These are phyloP conservation scores for Morbakka virulenta DNA, from an alignment of 30 jellyfish, hydroid and myxozoan genomes.

Conservation along the genomic window DNA sequence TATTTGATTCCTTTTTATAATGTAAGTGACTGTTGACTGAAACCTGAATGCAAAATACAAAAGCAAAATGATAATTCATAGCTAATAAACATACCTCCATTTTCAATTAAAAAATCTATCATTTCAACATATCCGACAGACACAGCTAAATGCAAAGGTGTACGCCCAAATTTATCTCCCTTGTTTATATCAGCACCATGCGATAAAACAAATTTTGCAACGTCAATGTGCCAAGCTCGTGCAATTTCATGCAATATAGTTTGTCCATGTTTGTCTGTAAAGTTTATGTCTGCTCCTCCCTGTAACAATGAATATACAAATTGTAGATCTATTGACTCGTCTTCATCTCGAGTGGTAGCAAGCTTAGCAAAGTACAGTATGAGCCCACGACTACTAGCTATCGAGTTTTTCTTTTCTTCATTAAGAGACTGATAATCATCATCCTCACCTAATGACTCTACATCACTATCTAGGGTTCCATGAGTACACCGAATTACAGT, in stretches of 20 bases:
- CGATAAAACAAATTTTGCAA: slow-evolving; percentile 60
- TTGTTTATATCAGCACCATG: slow-evolving; percentile 75
- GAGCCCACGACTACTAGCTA: slow-evolving; percentile 77
- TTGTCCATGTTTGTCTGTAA: slow-evolving; percentile 78
- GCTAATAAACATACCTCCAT: slow-evolving; percentile 57
- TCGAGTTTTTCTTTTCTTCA: slow-evolving; percentile 33
- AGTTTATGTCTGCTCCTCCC: slow-evolving; percentile 81
- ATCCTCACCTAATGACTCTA: slow-evolving; percentile 74
- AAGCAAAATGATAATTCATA: too few relatives aligned
- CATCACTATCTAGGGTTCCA: slow-evolving; percentile 81
- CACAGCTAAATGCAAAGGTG: slow-evolving; percentile 74
- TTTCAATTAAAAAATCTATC: slow-evolving; percentile 57
- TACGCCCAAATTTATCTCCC: slow-evolving; percentile 74
- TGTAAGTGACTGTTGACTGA: too few relatives aligned
- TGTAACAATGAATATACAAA: slow-evolving; percentile 70
- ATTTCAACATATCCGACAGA: slow-evolving; percentile 80
- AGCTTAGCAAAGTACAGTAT: slow-evolving; percentile 72
- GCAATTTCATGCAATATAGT: slow-evolving; percentile 72
- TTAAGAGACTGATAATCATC: slow-evolving; percentile 34
- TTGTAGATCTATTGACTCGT: slow-evolving; percentile 68
- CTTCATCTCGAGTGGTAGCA: slow-evolving; percentile 82
- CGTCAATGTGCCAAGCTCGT: slow-evolving; percentile 85
- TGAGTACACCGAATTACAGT: slow-evolving; percentile 66
- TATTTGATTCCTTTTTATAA: too few relatives aligned
- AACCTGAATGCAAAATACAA: too few relatives aligned